Evolutionary conservation across 2,113 vertebrate genomes (phyloP).

Genomic region (Daboia siamensis): DNA sequence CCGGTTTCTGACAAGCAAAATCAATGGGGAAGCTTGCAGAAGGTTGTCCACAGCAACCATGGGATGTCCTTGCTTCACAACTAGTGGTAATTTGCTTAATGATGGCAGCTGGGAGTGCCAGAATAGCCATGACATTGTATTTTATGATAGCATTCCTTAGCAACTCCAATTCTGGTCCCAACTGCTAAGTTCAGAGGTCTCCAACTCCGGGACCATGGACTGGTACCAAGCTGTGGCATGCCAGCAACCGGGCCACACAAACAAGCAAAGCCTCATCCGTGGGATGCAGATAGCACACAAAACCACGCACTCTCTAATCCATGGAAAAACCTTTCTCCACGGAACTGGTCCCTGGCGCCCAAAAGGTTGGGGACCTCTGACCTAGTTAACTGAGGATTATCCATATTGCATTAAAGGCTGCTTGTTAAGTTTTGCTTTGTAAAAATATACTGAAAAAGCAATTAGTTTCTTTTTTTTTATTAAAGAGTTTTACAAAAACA

Average conservation of each 20-base stretch:
- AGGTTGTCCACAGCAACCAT: background rate
- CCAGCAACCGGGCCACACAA: no score
- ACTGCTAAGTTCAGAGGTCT: background rate
- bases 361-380: no score
- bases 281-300: no score
- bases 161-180: background rate
- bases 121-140: background rate
- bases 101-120: background rate
- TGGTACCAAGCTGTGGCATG: no score
- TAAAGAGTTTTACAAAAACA: no score
- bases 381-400: background rate
- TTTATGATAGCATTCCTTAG: background rate
- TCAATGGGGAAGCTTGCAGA: background rate
- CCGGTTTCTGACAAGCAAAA: background rate
- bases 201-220: no score
- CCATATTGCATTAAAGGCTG: background rate
- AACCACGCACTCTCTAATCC: no score
- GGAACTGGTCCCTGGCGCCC: no score
- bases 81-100: background rate
- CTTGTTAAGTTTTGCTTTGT: background rate
- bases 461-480: background rate
- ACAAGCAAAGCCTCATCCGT: no score
- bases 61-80: background rate
- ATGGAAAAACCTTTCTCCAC: no score
- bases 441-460: background rate